Percentiles rank a stretch among this genome's conserved stretches.
These are phyloP conservation scores for Ecdyonurus torrentis DNA, from an alignment of 2,888 invertebrate genomes.

Conservation along the genomic window DNA sequence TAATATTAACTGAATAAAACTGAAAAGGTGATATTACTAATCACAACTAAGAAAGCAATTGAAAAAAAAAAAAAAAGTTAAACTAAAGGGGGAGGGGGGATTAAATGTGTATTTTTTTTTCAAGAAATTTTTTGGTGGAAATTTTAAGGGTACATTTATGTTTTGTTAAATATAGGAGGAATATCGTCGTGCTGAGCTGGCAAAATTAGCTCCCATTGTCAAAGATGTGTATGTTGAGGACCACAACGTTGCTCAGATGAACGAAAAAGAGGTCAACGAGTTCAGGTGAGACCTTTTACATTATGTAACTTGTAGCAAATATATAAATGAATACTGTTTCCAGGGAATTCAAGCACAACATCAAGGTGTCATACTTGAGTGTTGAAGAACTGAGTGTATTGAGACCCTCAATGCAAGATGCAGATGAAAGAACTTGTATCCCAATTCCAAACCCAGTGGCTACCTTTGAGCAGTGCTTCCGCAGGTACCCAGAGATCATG, in stretches of 20 bases:
- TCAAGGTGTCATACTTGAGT: constrained; percentile 51
- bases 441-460: constrained; percentile 58
- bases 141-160: not conserved
- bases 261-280: constrained; percentile 38
- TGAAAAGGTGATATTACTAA: too few relatives aligned
- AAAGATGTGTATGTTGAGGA: constrained; percentile 77
- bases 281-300: too few relatives aligned
- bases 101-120: too few relatives aligned
- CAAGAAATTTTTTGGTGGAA: not conserved
- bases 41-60: too few relatives aligned
- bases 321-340: constrained; percentile 7
- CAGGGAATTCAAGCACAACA: constrained; percentile 49
- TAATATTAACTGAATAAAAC: too few relatives aligned
- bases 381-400: constrained; percentile 27
- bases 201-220: constrained; percentile 34
- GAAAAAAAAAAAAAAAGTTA: too few relatives aligned
- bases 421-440: constrained; percentile 18
- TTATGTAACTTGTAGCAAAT: not conserved
- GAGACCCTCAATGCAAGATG: constrained; percentile 17
- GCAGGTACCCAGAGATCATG: constrained; percentile 66
- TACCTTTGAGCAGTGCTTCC: constrained; percentile 61
- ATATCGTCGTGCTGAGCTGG: not conserved
- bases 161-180: not conserved
- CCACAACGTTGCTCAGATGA: constrained; percentile 46
- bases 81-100: too few relatives aligned